These are phyloP conservation scores for Phycodurus eques DNA, from an alignment of 2,113 vertebrate species.

Conservation along the genomic window DNA sequence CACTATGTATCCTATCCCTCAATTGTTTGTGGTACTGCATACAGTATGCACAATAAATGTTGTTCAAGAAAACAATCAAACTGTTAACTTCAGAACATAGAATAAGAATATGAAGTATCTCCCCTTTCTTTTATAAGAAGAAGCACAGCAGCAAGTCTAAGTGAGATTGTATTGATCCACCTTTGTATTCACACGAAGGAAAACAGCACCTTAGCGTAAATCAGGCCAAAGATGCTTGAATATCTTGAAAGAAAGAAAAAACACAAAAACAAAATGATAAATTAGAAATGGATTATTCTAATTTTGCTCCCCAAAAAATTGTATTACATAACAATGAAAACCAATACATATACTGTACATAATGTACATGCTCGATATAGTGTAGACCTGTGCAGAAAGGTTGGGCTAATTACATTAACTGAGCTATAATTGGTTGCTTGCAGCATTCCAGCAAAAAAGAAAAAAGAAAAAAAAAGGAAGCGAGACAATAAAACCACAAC, in stretches of 20 bases:
- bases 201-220: background rate
- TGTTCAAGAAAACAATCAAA: background rate
- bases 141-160: background rate
- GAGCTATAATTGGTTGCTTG: slow-evolving; percentile 9
- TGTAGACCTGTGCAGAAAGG: slow-evolving; percentile 14
- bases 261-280: background rate
- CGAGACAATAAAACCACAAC: slow-evolving; percentile 5
- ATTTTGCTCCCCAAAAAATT: background rate
- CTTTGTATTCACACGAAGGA: background rate
- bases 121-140: background rate
- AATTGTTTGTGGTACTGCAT: background rate
- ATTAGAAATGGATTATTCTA: background rate
- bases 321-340: slow-evolving; percentile 23
- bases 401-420: slow-evolving; percentile 38
- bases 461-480: slow-evolving; percentile 15
- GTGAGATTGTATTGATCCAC: background rate
- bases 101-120: background rate
- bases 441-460: slow-evolving; percentile 6
- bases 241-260: background rate
- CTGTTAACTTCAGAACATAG: background rate
- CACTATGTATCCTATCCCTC: background rate
- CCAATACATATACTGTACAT: background rate
- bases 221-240: background rate
- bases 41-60: too few relatives aligned
- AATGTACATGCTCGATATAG: background rate